Percentiles rank a stretch among this genome's conserved stretches.
These are phyloP conservation scores for Myanophis thanlyinensis DNA, from an alignment of 2,113 vertebrate genomes.

Conservation along the genomic window DNA sequence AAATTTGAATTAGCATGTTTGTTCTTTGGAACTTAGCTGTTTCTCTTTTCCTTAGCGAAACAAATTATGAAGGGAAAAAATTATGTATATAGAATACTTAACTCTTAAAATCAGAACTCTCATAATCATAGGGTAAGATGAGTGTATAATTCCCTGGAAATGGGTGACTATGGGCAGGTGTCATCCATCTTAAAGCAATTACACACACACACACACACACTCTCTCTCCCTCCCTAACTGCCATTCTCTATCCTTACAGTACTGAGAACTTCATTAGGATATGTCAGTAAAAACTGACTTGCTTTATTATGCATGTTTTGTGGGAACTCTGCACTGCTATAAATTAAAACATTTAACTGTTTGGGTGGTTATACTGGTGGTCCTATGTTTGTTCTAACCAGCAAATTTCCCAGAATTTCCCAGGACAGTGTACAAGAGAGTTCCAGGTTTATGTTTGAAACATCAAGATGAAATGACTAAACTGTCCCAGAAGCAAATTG, in stretches of 20 bases:
- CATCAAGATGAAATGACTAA: constrained; percentile 74
- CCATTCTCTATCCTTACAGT: constrained; percentile 54
- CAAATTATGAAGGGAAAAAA: not conserved
- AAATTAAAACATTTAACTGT: constrained; percentile 79
- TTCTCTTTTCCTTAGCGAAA: not conserved
- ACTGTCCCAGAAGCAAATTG: constrained; percentile 66
- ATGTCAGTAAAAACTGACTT: constrained; percentile 73
- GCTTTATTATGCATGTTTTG: constrained; percentile 72
- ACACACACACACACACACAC: not conserved
- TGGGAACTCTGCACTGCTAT: constrained; percentile 65
- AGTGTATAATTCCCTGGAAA: not conserved
- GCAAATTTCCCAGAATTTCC: constrained; percentile 73
- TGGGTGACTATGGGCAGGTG: not conserved
- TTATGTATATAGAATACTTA: not conserved
- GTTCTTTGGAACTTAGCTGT: not conserved
- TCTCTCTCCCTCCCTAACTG: not conserved
- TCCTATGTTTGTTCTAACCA: constrained; percentile 70
- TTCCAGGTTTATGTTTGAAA: constrained; percentile 70
- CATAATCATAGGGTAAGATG: not conserved
- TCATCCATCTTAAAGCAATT: not conserved
- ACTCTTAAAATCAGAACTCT: not conserved
- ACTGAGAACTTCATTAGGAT: constrained; percentile 66
- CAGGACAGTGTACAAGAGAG: constrained; percentile 71
- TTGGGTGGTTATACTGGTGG: constrained; percentile 76
- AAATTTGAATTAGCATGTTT: too few species aligned